Conservation (phyloP, 2,113 vertebrate genomes). For the Nothocercus julius region DNA sequence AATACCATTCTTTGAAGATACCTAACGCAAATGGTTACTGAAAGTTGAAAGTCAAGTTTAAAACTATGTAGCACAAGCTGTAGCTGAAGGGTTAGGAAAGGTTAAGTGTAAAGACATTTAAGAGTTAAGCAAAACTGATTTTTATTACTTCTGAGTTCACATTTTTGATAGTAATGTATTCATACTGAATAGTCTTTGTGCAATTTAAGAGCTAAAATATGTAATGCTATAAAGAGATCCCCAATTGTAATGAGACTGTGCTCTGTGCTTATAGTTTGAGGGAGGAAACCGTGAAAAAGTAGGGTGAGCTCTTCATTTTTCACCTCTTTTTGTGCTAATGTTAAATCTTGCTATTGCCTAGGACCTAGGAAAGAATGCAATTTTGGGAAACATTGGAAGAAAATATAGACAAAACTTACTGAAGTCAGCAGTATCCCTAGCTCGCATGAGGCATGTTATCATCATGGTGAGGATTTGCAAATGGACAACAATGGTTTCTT, state of each 20-base stretch:
- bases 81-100: slow-evolving; percentile 50
- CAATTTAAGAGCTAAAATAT: neutral
- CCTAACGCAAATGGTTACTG: slow-evolving; percentile 44
- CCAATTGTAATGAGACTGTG: rapidly evolving
- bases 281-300: neutral
- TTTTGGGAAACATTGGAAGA: neutral
- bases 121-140: neutral
- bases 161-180: neutral
- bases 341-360: neutral
- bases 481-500: neutral
- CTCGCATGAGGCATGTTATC: rapidly evolving
- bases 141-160: neutral
- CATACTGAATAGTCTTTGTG: neutral
- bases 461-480: neutral
- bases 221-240: neutral
- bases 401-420: neutral
- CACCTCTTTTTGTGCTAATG: neutral
- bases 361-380: neutral
- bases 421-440: neutral
- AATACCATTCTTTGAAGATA: slow-evolving; percentile 63
- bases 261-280: neutral
- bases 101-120: neutral
- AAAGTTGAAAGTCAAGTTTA: slow-evolving; percentile 62
- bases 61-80: neutral
- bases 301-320: neutral